Evolutionary conservation across 2,888 invertebrate species (phyloP).

Genomic region (Lutraria lutraria): DNA sequence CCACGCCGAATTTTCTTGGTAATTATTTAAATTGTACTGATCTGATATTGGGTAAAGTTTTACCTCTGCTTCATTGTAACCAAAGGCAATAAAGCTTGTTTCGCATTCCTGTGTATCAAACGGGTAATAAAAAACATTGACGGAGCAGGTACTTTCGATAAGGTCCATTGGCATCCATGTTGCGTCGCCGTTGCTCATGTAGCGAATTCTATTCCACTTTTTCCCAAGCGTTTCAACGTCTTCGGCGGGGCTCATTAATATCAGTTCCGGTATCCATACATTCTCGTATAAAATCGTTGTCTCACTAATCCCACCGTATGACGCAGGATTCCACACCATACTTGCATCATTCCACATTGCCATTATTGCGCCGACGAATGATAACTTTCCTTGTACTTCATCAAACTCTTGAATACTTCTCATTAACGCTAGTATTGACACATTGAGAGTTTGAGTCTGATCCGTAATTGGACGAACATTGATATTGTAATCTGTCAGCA

Average conservation of each 20-base stretch:
- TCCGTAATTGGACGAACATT: conserved; percentile 43
- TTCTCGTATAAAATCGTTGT: conserved; percentile 36
- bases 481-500: conserved; percentile 49
- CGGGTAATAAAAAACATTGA: conserved; percentile 65
- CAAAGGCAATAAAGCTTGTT: conserved; percentile 56
- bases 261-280: conserved; percentile 66
- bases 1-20: conserved; percentile 38
- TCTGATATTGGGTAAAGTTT: not conserved
- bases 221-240: conserved; percentile 58
- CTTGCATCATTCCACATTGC: conserved; percentile 47
- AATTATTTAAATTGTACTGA: conserved; percentile 19
- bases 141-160: conserved; percentile 59
- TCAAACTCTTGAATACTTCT: conserved; percentile 59
- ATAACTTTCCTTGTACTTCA: conserved; percentile 59
- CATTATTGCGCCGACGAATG: conserved; percentile 41
- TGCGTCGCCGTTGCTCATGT: conserved; percentile 49
- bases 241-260: conserved; percentile 61
- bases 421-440: conserved; percentile 34
- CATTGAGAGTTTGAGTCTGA: conserved; percentile 24
- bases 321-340: conserved; percentile 45
- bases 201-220: conserved; percentile 54
- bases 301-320: conserved; percentile 32
- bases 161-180: conserved; percentile 55
- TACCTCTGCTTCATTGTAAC: conserved; percentile 37
- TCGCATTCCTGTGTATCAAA: conserved; percentile 67